phyloP scores from a whole-genome alignment of 2,113 vertebrate genomes.

The Chunga burmeisteri region DNA sequence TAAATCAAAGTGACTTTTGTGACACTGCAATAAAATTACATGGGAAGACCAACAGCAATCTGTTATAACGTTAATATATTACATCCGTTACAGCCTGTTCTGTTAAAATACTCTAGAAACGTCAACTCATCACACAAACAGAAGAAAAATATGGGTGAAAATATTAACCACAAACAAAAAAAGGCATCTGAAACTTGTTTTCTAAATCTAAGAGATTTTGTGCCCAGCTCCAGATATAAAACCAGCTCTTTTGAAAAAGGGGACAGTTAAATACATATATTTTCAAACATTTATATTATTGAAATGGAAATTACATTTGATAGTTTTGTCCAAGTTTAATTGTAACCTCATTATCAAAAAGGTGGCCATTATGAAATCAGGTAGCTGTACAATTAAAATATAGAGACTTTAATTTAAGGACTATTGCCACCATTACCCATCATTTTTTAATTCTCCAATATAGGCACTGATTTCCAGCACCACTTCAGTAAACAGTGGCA shows the following conservation, averaged over 20 bases:
- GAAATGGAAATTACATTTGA: not conserved
- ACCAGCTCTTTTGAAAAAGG: not conserved
- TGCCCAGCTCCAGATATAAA: not conserved
- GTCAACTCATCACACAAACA: not conserved
- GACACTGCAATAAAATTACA: not conserved
- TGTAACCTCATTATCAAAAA: not conserved
- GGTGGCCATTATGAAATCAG: not conserved
- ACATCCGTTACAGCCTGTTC: not conserved
- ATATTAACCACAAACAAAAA: not conserved
- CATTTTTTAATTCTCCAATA: not conserved
- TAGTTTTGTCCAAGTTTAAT: not conserved
- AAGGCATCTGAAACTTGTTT: not conserved
- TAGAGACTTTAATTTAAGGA: not conserved
- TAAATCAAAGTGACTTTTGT: not conserved
- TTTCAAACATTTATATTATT: not conserved
- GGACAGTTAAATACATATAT: not conserved
- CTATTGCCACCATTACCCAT: not conserved
- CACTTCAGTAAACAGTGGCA: not conserved
- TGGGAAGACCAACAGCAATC: not conserved
- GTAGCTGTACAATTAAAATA: not conserved
- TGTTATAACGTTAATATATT: not conserved
- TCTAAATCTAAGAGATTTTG: not conserved
- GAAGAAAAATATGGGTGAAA: not conserved
- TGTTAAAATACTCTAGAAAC: not conserved
- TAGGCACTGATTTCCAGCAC: not conserved